phyloP scores from a whole-genome alignment of 2,113 vertebrate species.

The Ondatra zibethicus region DNA sequence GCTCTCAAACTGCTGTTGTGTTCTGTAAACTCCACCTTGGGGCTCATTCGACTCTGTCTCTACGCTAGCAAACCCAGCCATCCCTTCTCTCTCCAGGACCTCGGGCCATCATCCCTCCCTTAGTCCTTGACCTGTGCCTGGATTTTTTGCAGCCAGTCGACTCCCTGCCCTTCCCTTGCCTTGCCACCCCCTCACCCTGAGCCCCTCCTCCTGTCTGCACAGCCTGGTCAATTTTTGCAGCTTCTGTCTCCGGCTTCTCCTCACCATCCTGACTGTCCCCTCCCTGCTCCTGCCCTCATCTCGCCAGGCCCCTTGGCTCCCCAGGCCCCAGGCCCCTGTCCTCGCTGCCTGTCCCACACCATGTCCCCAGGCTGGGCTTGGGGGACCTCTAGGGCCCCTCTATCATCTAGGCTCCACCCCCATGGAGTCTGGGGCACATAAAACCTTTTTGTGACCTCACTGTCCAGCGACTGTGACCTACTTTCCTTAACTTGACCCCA shows the following conservation, averaged over 20 bases:
- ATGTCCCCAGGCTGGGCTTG: conserved; percentile 70
- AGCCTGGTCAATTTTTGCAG: conserved; percentile 68
- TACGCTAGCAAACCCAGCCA: background rate
- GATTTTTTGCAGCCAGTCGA: background rate
- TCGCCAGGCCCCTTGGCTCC: conserved; percentile 56
- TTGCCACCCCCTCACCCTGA: conserved; percentile 68
- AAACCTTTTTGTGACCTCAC: conserved; percentile 83
- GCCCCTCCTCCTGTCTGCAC: conserved; percentile 67
- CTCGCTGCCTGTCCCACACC: conserved; percentile 75
- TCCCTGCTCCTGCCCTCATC: conserved; percentile 71
- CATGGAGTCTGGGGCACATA: conserved; percentile 70
- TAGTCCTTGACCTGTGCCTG: background rate
- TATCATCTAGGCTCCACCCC: conserved; percentile 72
- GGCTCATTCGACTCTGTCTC: background rate
- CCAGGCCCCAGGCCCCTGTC: background rate
- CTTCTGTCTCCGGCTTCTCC: conserved; percentile 71
- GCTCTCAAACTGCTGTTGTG: background rate
- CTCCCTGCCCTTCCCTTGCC: background rate
- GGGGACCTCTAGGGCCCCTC: conserved; percentile 52
- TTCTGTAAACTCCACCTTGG: background rate
- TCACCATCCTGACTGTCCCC: conserved; percentile 76
- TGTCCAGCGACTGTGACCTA: conserved; percentile 76
- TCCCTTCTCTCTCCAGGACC: conserved; percentile 11
- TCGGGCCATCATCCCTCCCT: background rate
- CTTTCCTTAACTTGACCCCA: background rate